These are phyloP conservation scores for Acanthaster planci DNA, from an alignment of 35 echinoderm and acorn worm genomes.

Conservation along the genomic window DNA sequence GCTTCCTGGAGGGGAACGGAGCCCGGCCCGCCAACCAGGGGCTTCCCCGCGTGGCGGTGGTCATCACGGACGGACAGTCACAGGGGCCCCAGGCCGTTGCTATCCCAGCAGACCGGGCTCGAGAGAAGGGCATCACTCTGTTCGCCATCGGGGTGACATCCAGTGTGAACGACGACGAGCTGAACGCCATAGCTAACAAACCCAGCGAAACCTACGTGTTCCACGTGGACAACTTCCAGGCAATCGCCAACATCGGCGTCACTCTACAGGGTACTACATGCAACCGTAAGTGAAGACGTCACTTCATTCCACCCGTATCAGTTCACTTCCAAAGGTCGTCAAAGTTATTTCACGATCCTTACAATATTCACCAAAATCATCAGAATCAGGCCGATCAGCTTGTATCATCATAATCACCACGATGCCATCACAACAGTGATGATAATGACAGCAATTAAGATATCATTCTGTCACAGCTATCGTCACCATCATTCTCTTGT, in stretches of 20 bases:
- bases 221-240: neutral
- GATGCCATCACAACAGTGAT: too few relatives aligned
- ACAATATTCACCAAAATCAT: too few relatives aligned
- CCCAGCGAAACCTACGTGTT: conserved; percentile 7
- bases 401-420: too few relatives aligned
- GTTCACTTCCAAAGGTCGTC: too few relatives aligned
- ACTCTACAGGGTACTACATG: neutral
- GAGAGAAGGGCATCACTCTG: neutral
- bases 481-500: too few relatives aligned
- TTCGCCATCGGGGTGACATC: conserved; percentile 18
- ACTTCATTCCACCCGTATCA: too few relatives aligned
- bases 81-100: neutral
- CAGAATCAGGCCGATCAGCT: too few relatives aligned
- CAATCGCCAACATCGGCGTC: neutral
- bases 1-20: neutral
- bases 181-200: conserved; percentile 20
- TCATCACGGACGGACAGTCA: conserved; percentile 35
- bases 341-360: too few relatives aligned
- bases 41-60: conserved; percentile 3
- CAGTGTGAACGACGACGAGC: conserved; percentile 3
- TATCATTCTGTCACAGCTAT: too few relatives aligned
- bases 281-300: conserved; percentile 2
- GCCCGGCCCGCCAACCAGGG: neutral
- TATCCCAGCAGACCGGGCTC: conserved; percentile 4
- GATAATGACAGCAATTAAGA: too few relatives aligned